Conservation (phyloP, 2,888 invertebrate species). For the Netelia melanura region DNA sequence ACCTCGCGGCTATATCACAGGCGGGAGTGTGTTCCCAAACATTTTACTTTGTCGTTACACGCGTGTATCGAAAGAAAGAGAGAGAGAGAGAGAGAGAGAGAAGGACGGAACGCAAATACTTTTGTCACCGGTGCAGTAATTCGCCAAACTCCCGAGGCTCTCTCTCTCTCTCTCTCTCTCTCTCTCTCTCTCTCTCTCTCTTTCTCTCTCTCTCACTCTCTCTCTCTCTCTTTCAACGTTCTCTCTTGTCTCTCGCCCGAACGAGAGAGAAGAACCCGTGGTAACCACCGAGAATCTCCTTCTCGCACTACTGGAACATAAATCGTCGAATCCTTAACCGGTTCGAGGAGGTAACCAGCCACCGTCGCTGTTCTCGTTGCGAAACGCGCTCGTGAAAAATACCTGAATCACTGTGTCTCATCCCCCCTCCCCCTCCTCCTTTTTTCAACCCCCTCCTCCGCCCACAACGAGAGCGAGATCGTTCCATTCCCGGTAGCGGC, state of each 20-base stretch:
- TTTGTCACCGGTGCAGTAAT: constrained; percentile 12
- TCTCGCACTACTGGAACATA: constrained; percentile 69
- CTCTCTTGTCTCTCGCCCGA: constrained; percentile 25
- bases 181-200: constrained; percentile 27
- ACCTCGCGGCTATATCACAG: background rate
- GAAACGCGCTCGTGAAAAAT: constrained; percentile 46
- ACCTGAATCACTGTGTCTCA: constrained; percentile 46
- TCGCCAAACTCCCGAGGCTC: constrained; percentile 22
- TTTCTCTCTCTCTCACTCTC: constrained; percentile 40
- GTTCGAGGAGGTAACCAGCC: constrained; percentile 72
- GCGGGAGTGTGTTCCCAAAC: background rate
- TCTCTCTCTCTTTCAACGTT: constrained; percentile 37
- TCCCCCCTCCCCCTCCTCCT: constrained; percentile 65
- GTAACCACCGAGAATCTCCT: constrained; percentile 45
- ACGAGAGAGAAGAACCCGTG: constrained; percentile 57
- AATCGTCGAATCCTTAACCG: constrained; percentile 80
- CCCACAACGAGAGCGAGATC: constrained; percentile 34
- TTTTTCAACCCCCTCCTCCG: background rate
- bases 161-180: constrained; percentile 42
- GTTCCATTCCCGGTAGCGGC: constrained; percentile 32
- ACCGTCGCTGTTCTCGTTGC: constrained; percentile 59
- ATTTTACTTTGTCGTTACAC: constrained; percentile 9
- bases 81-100: background rate
- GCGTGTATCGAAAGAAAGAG: background rate
- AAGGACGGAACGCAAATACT: background rate